Base-by-base conservation (phyloP, 2,797 vertebrate genomes). In the Enoplosus armatus region DNA sequence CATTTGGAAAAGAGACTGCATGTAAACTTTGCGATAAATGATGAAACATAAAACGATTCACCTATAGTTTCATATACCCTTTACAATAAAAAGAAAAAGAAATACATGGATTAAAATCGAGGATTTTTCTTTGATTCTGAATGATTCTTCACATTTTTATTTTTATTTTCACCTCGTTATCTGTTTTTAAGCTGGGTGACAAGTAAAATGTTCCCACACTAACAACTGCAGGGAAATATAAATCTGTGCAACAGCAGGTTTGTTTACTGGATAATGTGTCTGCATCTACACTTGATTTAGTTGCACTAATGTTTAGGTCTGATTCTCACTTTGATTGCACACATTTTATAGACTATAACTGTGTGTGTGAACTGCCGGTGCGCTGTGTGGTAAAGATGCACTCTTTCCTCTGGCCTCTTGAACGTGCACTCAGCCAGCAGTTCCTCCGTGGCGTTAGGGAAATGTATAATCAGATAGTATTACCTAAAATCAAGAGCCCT, bases 11-110 rank as follows among this genome's bases (percentile, higher is more conserved):
- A 94, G 87, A 93, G 92, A 92, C 93, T 95, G 95, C 95, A 96
- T 96, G 95, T 95, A 95, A 95, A 94, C 91, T 91, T 91, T 93
- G 93, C 93, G 92, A 93, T 92, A 91, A 90, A 88, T 90, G 93
- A 93, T 95, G 92, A 93, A 94, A 88, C 91, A 92, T 92, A 89
- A 90, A 93, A 87, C 90, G 77, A 93, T 82, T 91, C 90, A 92
- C 85, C 78, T 94, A 95, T 95, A 95, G 94, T 96, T 96, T 96
- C 94, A 93, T 96, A 95, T 96, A 95, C 83, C 88, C 88, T 95
- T 95, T 95, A 93, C 94, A 96, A 96, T 96, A 96, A 96, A 95
- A 95, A 94, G 58, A 85, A 65, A 63, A 88, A 89, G 67, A 91
- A 88, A 90, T 81, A 81, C 83, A 86, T 93, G 88, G 79, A 93